phyloP scores from a whole-genome alignment of 2,888 invertebrate genomes.

The Perithous albicinctus region DNA sequence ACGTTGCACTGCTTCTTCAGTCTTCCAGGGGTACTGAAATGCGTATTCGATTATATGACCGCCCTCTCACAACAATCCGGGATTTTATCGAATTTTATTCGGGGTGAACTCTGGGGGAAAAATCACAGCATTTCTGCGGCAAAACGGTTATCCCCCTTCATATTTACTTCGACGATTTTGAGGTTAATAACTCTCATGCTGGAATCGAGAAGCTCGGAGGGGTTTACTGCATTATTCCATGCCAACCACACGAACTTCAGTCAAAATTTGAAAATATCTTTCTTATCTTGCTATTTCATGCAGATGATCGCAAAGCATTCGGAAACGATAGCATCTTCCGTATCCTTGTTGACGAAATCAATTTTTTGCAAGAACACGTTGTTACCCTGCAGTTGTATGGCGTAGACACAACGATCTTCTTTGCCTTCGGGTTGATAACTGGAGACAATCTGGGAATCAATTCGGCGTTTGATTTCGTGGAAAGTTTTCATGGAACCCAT shows the following conservation, averaged over 20 bases:
- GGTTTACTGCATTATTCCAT: constrained; percentile 31
- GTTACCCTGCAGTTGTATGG: not conserved
- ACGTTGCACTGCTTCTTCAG: not conserved
- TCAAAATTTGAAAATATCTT: constrained; percentile 39
- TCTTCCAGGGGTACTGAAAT: not conserved
- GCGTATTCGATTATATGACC: not conserved
- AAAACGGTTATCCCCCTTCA: not conserved
- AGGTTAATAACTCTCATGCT: constrained; percentile 44
- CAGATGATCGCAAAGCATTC: constrained; percentile 32
- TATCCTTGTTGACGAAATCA: constrained; percentile 14
- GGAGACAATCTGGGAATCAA: not conserved
- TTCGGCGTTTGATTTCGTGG: not conserved
- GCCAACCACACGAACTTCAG: constrained; percentile 32
- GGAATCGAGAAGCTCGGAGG: constrained; percentile 30
- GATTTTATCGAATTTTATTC: not conserved
- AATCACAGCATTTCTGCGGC: not conserved
- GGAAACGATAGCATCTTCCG: constrained; percentile 33
- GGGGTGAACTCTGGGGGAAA: not conserved
- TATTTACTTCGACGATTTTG: constrained; percentile 26
- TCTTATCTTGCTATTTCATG: constrained; percentile 27
- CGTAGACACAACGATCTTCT: not conserved
- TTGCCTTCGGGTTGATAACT: not conserved
- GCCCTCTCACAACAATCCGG: not conserved
- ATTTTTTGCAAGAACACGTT: not conserved
- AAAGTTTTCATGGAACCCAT: not conserved